Evolutionary conservation across 2,113 vertebrate genomes (phyloP).

Genomic region (Bostrychus sinensis): DNA sequence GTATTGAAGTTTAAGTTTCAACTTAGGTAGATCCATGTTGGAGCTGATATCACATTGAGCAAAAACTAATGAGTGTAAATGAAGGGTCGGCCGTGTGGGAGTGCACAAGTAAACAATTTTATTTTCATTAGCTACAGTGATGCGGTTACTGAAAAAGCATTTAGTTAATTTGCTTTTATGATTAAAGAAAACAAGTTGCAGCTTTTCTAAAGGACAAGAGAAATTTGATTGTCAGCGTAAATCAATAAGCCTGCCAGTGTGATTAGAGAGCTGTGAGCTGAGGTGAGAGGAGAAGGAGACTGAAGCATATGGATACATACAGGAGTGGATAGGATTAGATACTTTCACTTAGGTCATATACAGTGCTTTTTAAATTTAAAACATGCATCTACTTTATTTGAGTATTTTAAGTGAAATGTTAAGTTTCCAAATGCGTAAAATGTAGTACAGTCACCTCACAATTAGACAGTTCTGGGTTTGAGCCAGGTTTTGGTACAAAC

Average conservation of each 20-base stretch:
- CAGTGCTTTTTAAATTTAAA: too few species aligned
- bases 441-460: too few species aligned
- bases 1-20: neutral
- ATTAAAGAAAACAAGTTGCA: constrained; percentile 35
- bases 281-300: neutral
- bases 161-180: constrained; percentile 27
- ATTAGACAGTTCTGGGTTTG: too few species aligned
- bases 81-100: neutral
- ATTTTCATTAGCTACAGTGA: constrained; percentile 37
- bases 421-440: too few species aligned
- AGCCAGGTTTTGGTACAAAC: too few species aligned
- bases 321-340: too few species aligned
- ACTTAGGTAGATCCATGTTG: constrained; percentile 3
- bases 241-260: constrained; percentile 14
- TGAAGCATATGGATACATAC: too few species aligned
- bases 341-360: too few species aligned
- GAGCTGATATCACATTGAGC: neutral
- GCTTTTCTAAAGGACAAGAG: constrained; percentile 17
- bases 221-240: constrained; percentile 27
- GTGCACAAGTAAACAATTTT: constrained; percentile 30
- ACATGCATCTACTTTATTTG: too few species aligned
- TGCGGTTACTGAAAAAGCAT: constrained; percentile 22
- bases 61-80: constrained; percentile 18
- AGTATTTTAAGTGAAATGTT: too few species aligned
- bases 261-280: neutral